Percentiles rank a stretch among this genome's conserved stretches.
These are phyloP conservation scores for Pedetes capensis DNA, from an alignment of 2,113 vertebrate genomes.

Conservation along the genomic window DNA sequence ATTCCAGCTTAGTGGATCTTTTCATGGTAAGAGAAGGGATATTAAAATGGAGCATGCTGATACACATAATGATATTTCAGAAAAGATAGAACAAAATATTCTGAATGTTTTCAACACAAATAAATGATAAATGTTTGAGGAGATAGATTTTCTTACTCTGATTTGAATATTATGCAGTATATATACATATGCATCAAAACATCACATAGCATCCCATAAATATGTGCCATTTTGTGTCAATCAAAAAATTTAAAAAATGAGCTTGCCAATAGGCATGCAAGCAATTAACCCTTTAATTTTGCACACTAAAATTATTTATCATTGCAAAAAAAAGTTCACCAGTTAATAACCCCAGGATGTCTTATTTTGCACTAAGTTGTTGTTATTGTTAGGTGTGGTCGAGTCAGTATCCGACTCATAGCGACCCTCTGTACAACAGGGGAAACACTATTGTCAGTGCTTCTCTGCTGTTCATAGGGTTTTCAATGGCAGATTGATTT, in stretches of 20 bases:
- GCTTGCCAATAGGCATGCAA: slow-evolving; percentile 2
- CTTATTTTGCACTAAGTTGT: neutral
- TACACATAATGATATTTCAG: neutral
- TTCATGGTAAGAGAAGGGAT: slow-evolving; percentile 33
- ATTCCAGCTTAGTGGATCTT: slow-evolving; percentile 61
- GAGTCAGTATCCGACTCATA: too few species aligned
- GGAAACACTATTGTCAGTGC: too few species aligned
- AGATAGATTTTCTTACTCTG: neutral
- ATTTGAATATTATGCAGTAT: neutral
- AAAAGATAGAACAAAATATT: neutral
- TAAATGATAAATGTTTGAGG: neutral
- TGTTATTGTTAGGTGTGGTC: too few species aligned
- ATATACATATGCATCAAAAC: neutral
- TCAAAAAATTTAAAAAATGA: neutral
- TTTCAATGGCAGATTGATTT: too few species aligned
- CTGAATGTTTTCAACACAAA: neutral
- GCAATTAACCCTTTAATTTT: neutral
- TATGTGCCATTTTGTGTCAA: neutral
- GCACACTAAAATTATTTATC: slow-evolving; percentile 5
- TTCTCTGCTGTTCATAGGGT: too few species aligned
- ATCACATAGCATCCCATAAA: too few species aligned
- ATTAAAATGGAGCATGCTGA: slow-evolving; percentile 28
- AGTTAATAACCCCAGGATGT: neutral
- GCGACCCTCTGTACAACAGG: too few species aligned
- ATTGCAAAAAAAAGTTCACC: neutral